Evolutionary conservation across 2,888 invertebrate species (phyloP).

Genomic region (Cacoxenus indagator): DNA sequence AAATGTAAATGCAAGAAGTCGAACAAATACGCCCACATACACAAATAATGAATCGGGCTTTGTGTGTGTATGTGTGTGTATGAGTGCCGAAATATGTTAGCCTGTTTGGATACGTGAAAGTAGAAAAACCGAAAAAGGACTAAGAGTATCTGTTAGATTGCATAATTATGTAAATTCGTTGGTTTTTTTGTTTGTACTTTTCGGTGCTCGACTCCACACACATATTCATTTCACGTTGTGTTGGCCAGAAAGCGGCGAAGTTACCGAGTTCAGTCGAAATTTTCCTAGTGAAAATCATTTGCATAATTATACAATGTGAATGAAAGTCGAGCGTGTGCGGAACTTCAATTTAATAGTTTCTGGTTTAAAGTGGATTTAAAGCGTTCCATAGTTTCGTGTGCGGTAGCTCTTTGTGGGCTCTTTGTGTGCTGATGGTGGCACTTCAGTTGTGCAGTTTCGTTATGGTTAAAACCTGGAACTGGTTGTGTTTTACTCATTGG

Average conservation of each 20-base stretch:
- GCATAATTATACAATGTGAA: slow-evolving; percentile 55
- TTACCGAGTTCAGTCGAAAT: too few relatives aligned
- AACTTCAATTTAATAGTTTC: slow-evolving; percentile 61
- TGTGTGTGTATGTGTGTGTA: slow-evolving; percentile 22
- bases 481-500: too few relatives aligned
- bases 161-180: slow-evolving; percentile 62
- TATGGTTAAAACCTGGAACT: too few relatives aligned
- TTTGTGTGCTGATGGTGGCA: background rate
- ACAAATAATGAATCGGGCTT: background rate
- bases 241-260: too few relatives aligned
- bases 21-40: background rate
- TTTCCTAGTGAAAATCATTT: slow-evolving; percentile 61
- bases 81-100: too few relatives aligned
- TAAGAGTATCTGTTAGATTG: slow-evolving; percentile 49
- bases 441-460: too few relatives aligned
- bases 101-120: slow-evolving; percentile 8
- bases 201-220: too few relatives aligned
- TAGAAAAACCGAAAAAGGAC: slow-evolving; percentile 19
- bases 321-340: slow-evolving; percentile 36
- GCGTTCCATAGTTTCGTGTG: background rate
- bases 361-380: slow-evolving; percentile 35
- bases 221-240: too few relatives aligned
- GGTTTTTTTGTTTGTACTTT: slow-evolving; percentile 22
- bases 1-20: background rate
- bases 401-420: background rate